These are phyloP conservation scores for Cryptoprocta ferox DNA, from an alignment of 2,797 vertebrate species.

Conservation along the genomic window DNA sequence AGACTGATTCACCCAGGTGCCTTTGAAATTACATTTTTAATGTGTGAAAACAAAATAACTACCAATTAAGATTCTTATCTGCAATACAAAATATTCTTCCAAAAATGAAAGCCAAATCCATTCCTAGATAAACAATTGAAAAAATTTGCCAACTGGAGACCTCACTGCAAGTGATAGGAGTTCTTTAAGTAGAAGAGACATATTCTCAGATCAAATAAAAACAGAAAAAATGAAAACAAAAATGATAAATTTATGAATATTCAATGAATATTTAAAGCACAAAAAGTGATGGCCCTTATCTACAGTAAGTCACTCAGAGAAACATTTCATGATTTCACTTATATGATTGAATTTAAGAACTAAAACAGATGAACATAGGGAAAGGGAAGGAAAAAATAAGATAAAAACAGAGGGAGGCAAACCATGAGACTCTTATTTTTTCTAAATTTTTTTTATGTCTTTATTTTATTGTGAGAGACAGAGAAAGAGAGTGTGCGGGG, in stretches of 20 bases:
- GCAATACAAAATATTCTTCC: not conserved
- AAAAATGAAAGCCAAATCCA: not conserved
- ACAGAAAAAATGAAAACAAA: not conserved
- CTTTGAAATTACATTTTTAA: not conserved
- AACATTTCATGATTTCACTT: no score
- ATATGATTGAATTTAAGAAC: no score
- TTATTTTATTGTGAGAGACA: no score
- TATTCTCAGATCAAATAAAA: not conserved
- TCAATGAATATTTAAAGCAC: not conserved
- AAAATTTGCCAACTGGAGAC: not conserved
- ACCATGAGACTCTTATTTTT: no score
- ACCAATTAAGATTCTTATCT: not conserved
- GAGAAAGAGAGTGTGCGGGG: no score
- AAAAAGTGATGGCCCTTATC: not conserved
- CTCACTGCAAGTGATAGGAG: not conserved
- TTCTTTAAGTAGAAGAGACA: not conserved
- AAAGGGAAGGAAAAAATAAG: no score
- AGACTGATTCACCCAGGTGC: no score
- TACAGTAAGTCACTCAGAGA: no score
- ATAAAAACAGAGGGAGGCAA: no score
- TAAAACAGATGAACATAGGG: no score
- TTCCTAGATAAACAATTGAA: not conserved
- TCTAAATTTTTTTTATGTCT: no score
- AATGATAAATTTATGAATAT: not conserved
- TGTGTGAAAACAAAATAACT: not conserved